phyloP scores from a whole-genome alignment of 2,888 invertebrate species.

The Bhutanitis thaidina region DNA sequence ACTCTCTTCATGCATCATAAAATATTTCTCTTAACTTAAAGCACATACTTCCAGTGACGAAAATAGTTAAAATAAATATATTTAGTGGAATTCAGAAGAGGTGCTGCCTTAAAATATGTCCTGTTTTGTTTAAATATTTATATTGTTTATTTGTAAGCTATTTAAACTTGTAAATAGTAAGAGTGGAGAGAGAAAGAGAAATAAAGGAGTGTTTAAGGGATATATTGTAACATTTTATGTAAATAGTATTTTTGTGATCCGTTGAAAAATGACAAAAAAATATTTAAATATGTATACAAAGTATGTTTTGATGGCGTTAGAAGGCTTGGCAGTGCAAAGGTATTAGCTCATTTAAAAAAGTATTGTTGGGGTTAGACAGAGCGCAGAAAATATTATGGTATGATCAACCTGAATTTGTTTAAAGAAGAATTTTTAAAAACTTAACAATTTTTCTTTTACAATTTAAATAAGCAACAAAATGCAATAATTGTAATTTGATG shows the following conservation, averaged over 20 bases:
- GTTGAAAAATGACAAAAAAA: conserved; percentile 69
- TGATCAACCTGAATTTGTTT: not conserved
- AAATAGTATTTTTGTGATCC: conserved; percentile 68
- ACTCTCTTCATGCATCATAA: not conserved
- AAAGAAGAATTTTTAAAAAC: not conserved
- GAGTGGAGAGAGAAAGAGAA: conserved; percentile 49
- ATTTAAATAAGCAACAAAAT: not conserved
- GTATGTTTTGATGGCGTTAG: conserved; percentile 25
- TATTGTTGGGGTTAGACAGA: conserved; percentile 2
- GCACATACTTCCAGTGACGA: conserved; percentile 13
- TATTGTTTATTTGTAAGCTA: conserved; percentile 74
- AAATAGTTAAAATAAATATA: conserved; percentile 18
- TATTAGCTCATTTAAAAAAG: not conserved
- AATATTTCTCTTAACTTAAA: not conserved
- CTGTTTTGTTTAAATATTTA: conserved; percentile 66
- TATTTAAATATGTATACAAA: conserved; percentile 32
- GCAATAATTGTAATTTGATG: conserved; percentile 1
- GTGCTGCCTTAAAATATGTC: conserved; percentile 45
- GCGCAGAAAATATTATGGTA: not conserved
- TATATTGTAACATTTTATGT: conserved; percentile 54
- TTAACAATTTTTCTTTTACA: not conserved
- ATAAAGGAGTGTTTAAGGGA: conserved; percentile 62
- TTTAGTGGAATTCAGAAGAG: conserved; percentile 25
- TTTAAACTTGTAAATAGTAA: conserved; percentile 72
- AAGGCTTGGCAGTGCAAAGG: conserved; percentile 27